Conservation (phyloP, 2,113 vertebrate genomes). For the Atrichornis clamosus region DNA sequence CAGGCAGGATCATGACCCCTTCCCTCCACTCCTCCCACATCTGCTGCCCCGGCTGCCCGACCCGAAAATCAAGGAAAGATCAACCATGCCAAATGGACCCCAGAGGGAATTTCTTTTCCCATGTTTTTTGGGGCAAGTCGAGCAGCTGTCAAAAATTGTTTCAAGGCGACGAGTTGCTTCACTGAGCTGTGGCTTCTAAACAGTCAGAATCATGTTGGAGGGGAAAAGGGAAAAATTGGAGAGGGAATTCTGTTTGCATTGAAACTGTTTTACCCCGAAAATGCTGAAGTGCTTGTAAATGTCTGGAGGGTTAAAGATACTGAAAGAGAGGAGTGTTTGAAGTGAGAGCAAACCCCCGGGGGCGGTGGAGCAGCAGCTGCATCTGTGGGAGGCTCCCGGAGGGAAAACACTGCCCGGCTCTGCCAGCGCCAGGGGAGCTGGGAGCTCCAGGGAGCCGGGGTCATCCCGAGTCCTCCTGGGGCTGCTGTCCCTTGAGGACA, state of each 20-base stretch:
- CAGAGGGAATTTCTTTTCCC: neutral
- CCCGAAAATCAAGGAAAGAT: neutral
- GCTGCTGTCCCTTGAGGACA: fast-evolving
- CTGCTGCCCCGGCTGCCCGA: neutral
- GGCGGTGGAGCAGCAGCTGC: neutral
- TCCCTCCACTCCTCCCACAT: neutral
- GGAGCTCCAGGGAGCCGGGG: neutral
- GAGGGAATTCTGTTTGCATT: neutral
- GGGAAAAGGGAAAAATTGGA: neutral
- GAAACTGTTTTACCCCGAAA: neutral
- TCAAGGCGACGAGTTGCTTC: fast-evolving
- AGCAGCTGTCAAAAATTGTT: neutral
- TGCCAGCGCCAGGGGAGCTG: neutral
- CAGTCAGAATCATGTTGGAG: fast-evolving
- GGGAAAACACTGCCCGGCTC: neutral
- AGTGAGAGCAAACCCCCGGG: neutral
- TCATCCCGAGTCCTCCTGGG: fast-evolving
- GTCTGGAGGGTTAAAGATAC: neutral
- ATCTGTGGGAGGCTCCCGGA: neutral
- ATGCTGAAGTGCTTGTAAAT: neutral
- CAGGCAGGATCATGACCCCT: neutral
- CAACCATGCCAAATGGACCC: fast-evolving
- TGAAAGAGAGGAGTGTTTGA: neutral
- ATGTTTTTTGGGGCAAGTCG: fast-evolving
- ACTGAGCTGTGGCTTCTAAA: neutral